A percentile compares a stretch with the other conserved stretches of the same genome.
These are phyloP conservation scores for Artibeus lituratus DNA, from an alignment of 2,797 vertebrate genomes.

Conservation along the genomic window DNA sequence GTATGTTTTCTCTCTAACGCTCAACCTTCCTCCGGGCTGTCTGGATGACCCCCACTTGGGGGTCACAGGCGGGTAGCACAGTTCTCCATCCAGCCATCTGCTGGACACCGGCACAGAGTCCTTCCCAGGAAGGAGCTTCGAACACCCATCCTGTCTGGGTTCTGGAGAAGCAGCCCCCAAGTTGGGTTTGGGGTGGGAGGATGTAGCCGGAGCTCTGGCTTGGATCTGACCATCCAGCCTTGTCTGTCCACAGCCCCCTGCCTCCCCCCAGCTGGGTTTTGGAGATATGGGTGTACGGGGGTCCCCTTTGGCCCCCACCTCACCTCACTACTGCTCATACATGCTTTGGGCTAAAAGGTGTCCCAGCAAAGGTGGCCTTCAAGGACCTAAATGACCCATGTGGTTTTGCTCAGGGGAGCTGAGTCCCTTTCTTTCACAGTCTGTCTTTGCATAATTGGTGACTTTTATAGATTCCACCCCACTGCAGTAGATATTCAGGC, in stretches of 20 bases:
- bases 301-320: neutral
- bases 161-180: neutral
- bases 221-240: neutral
- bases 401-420: neutral
- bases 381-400: neutral
- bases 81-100: neutral
- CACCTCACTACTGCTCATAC: neutral
- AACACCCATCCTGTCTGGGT: neutral
- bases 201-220: neutral
- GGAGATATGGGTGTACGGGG: rapidly evolving
- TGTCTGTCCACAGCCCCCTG: neutral
- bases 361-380: neutral
- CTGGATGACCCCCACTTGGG: neutral
- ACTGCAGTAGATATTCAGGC: neutral
- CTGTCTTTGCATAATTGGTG: neutral
- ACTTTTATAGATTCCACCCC: neutral
- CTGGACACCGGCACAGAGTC: neutral
- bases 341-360: neutral
- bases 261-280: neutral
- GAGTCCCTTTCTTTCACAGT: neutral
- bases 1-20: constrained; percentile 31
- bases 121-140: neutral
- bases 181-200: neutral
- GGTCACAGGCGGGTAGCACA: neutral
- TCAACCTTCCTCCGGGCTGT: neutral